Evolutionary conservation across 2,888 invertebrate species (phyloP), one percentile per base, ranked within the genome.

Genomic region (Lutraria lutraria): DNA sequence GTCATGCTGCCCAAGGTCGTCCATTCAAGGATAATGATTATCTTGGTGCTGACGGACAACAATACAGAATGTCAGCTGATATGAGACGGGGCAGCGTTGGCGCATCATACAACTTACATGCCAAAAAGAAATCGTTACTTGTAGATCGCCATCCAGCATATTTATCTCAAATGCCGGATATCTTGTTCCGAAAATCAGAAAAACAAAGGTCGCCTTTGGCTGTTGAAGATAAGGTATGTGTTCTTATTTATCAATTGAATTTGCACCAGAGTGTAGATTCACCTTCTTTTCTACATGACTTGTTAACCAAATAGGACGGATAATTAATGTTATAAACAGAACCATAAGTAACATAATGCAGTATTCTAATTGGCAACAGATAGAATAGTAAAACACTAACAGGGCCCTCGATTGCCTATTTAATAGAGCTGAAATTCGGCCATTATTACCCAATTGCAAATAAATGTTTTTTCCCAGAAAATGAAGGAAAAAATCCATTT

Each of bases 11-110:
- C 12, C 92, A 94, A 12, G 92, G 92, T 72, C 91, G 93, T 25
- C 91, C 87, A 21, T 91, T 91, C 29, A 92, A 93, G n/a, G 88
- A 91, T 29, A 79, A 83, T 80, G 90, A 92, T 60, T 93, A 93
- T 25, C 89, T 93, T 60, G 86, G 92, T 21, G 91, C 92, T 0
- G 95, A 95, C 21, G 91, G 91, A 25, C 90, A 92, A 63, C 93
- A 91, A 29, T 93, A 92, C 76, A 89, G 93, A 81, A 92, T 95
- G 92, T 91, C 94, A 0, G 92, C 95, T 4, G 95, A 95, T 68
- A 94, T 95, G 94, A 87, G 95, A 16, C 90, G 95, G 19, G 94
- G 95, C 1, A 95, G 95, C 90, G 94, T 95, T 8, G 95, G 95
- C 0, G 94, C 95, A 3, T 93, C 94, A 2, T 94, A 94, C 89